A percentile compares a stretch with the other conserved stretches of the same genome.
Conservation (phyloP, 92 coral and sea anemone species). For the Pocillopora meandrina region DNA sequence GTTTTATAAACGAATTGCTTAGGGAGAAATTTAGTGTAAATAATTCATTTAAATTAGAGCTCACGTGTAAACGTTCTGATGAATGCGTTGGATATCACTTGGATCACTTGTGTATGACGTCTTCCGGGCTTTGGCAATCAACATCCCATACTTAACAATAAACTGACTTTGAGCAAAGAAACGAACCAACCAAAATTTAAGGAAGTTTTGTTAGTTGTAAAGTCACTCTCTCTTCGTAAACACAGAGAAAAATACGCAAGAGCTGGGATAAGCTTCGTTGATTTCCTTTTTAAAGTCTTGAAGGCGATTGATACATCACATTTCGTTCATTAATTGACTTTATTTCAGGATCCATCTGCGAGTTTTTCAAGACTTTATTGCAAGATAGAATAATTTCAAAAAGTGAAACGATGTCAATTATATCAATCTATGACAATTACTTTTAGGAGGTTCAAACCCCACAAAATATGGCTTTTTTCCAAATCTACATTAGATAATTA, state of each 20-base stretch:
- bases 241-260: neutral
- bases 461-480: slow-evolving; percentile 33
- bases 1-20: neutral
- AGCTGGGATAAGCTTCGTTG: neutral
- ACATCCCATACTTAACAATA: no score
- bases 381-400: slow-evolving; percentile 21
- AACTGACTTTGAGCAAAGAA: no score
- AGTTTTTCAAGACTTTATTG: neutral
- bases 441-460: slow-evolving; percentile 21
- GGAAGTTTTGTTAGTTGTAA: no score
- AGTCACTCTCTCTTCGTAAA: no score
- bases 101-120: no score
- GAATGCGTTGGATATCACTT: no score
- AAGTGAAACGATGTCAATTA: slow-evolving; percentile 30
- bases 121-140: no score
- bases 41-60: no score
- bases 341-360: slow-evolving; percentile 4
- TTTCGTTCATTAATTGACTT: slow-evolving; percentile 15
- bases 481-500: slow-evolving; percentile 32
- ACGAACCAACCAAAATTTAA: no score
- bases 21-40: no score
- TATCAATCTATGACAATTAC: slow-evolving; percentile 23
- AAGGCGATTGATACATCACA: slow-evolving; percentile 18
- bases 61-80: no score
- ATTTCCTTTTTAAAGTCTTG: slow-evolving; percentile 37